Evolutionary conservation across 2,113 vertebrate species (phyloP).

Genomic region (Thamnophis sirtalis): DNA sequence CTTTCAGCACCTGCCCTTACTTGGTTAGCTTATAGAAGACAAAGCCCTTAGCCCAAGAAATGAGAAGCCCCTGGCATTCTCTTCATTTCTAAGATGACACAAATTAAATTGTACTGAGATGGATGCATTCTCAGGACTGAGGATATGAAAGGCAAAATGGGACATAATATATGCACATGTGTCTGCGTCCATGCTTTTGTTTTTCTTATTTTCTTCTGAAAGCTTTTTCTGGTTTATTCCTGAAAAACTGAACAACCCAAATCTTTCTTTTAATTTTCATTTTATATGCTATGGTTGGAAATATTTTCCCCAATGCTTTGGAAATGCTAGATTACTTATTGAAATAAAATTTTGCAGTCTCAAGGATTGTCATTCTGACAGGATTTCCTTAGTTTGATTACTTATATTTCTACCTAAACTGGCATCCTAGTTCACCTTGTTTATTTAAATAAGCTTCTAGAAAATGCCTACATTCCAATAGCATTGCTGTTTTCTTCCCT

Average conservation of each 20-base stretch:
- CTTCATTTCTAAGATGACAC: neutral
- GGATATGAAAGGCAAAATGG: neutral
- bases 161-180: neutral
- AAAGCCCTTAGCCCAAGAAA: neutral
- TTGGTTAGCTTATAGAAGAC: neutral
- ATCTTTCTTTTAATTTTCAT: neutral
- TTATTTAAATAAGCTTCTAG: neutral
- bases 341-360: neutral
- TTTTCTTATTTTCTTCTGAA: neutral
- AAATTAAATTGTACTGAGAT: neutral
- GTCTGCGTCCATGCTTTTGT: neutral
- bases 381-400: neutral
- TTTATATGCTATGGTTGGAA: neutral
- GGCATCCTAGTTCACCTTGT: neutral
- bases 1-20: neutral
- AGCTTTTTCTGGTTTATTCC: neutral
- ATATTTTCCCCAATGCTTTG: neutral
- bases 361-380: neutral
- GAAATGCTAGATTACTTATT: neutral
- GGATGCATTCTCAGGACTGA: neutral
- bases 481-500: neutral
- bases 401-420: neutral
- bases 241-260: neutral
- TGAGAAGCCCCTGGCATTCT: neutral
- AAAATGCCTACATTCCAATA: neutral